Base-by-base conservation (phyloP, 2,797 vertebrate genomes). In the Saxicola maurus region DNA sequence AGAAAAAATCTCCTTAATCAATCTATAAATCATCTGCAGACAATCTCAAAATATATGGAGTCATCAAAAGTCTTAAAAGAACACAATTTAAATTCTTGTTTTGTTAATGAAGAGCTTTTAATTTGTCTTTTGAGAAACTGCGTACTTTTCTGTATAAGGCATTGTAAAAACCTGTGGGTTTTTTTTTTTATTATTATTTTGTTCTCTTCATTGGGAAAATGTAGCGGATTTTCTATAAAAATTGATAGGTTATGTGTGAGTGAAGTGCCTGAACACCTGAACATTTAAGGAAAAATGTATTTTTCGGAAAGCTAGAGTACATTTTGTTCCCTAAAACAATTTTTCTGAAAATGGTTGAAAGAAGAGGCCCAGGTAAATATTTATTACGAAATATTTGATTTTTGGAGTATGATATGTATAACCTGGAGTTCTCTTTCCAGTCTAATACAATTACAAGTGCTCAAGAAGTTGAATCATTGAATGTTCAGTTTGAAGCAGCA, bases 391-490 rank as follows among this genome's bases (percentile, higher is more conserved):
- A 61, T 57, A 35, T 9, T 21, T 67, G 7, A 6, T 27, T 68
- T 76, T 82, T 89, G 71, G 16, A 64, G 17, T 73, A 10, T 42
- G 11, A 19, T 43, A 46, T 0, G 1, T 61, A 19, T 79, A 66
- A 62, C 14, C 48, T 85, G 28, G 55, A 82, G 2, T 94, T 96
- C 35, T 94, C 43, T 90, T 95, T 80, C 46, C 94, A 99, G 99
- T 97, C 97, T 53, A 98, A 99, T 89, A 95, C 97, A 57, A 71
- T 96, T 80, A 81, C 95, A 25, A 98, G 98, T 79, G 97, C 96
- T 52, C 95, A 96, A 91, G 98, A 98, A 87, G 96, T 98, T 61
- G 98, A 98, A 71, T 60, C 81, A 12, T 95, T 98, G 89, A 96
- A 96, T 69, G 93, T 83, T 33, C 97, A 99, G 37, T 93, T 99